Conservation (phyloP, 2,888 invertebrate genomes). For the Leistus spinibarbis region DNA sequence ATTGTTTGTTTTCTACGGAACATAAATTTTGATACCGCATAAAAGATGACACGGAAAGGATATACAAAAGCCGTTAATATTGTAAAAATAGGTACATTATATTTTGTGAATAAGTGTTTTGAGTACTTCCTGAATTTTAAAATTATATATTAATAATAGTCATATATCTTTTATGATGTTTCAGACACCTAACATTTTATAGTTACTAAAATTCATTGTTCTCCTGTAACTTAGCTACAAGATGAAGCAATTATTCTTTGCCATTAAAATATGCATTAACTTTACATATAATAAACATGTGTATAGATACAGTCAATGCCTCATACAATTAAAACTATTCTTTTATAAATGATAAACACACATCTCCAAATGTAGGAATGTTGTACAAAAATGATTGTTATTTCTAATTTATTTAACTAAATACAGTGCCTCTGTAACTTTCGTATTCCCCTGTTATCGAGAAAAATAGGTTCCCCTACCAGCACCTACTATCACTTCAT, state of each 20-base stretch:
- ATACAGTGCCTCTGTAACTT: no score
- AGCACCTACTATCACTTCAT: no score
- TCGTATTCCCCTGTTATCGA: no score
- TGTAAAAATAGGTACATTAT: not conserved
- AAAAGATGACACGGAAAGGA: not conserved
- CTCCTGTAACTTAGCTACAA: slow-evolving; percentile 18
- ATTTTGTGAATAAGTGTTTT: slow-evolving; percentile 26
- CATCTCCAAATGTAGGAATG: no score
- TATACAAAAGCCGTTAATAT: not conserved
- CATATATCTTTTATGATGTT: slow-evolving; percentile 22
- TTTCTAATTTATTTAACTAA: no score
- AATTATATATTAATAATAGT: slow-evolving; percentile 15
- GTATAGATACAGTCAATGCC: not conserved
- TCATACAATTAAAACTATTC: not conserved
- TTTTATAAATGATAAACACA: not conserved
- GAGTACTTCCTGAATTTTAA: slow-evolving; percentile 25
- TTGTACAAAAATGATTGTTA: no score
- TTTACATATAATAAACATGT: not conserved
- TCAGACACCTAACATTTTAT: slow-evolving; percentile 23
- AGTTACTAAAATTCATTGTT: slow-evolving; percentile 25
- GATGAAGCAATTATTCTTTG: slow-evolving; percentile 22
- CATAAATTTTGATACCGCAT: slow-evolving; percentile 26
- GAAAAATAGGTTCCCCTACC: no score
- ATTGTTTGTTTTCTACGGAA: slow-evolving; percentile 27
- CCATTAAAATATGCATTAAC: not conserved